Evolutionary conservation across 2,888 invertebrate genomes (phyloP).

Genomic region (Drosophila longiperda): DNA sequence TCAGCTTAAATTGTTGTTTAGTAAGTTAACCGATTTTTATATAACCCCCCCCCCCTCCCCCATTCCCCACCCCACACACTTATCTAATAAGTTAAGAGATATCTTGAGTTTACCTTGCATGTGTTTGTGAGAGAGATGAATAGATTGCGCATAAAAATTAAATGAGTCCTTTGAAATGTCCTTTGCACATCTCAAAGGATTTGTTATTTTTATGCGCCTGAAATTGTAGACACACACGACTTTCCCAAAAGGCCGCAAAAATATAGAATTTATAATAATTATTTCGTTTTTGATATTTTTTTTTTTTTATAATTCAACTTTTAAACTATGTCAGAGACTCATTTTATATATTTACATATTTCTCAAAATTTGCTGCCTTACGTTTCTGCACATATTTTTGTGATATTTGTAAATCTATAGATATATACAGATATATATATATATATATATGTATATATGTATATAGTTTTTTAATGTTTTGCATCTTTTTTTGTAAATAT

Average conservation of each 20-base stretch:
- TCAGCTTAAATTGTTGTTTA: slow-evolving; percentile 21
- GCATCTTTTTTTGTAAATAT: slow-evolving; percentile 35
- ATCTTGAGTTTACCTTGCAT: slow-evolving; percentile 51
- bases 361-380: slow-evolving; percentile 24
- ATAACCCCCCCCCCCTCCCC: not conserved
- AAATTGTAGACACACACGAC: slow-evolving; percentile 65
- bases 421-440: slow-evolving; percentile 44
- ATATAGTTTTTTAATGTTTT: slow-evolving; percentile 32
- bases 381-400: slow-evolving; percentile 53
- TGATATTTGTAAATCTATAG: slow-evolving; percentile 69
- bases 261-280: slow-evolving; percentile 24
- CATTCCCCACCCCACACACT: not conserved
- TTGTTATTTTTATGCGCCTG: slow-evolving; percentile 76
- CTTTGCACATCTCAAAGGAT: slow-evolving; percentile 5
- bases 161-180: slow-evolving; percentile 41
- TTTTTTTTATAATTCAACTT: slow-evolving; percentile 5
- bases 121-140: slow-evolving; percentile 81
- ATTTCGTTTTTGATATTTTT: slow-evolving; percentile 8
- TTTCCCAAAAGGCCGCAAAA: slow-evolving; percentile 47
- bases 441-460: slow-evolving; percentile 42
- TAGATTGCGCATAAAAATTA: slow-evolving; percentile 83
- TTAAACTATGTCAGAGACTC: slow-evolving; percentile 1
- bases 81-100: slow-evolving; percentile 40
- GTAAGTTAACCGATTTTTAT: slow-evolving; percentile 10
- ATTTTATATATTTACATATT: slow-evolving; percentile 8